Conservation (phyloP, 2,797 vertebrate genomes). For the Anisognathus igniventris region DNA sequence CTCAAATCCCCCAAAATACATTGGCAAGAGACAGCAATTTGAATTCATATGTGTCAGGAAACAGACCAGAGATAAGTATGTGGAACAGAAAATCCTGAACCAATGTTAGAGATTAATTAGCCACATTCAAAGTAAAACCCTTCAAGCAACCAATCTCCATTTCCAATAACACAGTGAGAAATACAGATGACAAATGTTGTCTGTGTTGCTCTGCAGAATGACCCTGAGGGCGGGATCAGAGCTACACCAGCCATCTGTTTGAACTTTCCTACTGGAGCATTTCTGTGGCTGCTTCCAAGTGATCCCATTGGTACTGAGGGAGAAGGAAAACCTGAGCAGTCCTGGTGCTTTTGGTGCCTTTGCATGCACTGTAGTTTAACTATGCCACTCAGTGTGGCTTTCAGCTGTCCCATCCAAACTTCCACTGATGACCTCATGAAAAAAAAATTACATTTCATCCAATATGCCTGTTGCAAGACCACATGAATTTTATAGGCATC, state of each 20-base stretch:
- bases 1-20: neutral
- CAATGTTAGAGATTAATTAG: slow-evolving; percentile 40
- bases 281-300: neutral
- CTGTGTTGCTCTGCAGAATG: slow-evolving; percentile 10
- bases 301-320: neutral
- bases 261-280: neutral
- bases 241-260: slow-evolving; percentile 32
- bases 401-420: neutral
- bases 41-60: neutral
- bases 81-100: slow-evolving; percentile 28
- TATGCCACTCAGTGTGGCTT: neutral
- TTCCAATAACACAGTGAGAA: neutral
- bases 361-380: neutral
- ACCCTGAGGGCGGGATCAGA: slow-evolving; percentile 27
- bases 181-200: slow-evolving; percentile 1
- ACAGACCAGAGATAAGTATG: neutral
- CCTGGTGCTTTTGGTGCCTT: neutral
- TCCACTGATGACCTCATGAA: neutral
- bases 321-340: neutral
- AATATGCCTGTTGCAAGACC: neutral
- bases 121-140: slow-evolving; percentile 9
- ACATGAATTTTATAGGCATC: neutral
- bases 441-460: neutral
- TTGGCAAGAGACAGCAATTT: neutral
- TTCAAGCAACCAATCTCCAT: neutral